Conservation (phyloP, 2,797 vertebrate genomes). For the Neosilurus hyrtlii region DNA sequence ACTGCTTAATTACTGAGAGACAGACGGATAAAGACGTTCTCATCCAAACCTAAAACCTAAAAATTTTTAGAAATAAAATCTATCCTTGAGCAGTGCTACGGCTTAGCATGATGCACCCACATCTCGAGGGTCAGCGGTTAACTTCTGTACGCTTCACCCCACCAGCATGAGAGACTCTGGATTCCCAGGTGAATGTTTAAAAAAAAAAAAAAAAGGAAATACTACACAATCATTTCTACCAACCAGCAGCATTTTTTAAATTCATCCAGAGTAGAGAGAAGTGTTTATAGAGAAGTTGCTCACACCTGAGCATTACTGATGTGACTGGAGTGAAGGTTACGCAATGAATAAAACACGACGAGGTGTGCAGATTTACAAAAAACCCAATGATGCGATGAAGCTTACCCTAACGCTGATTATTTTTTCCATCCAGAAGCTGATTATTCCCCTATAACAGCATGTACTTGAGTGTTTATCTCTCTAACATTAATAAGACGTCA, state of each 20-base stretch:
- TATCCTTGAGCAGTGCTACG: too few species aligned
- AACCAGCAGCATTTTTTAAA: background rate
- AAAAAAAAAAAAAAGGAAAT: background rate
- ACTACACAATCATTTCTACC: background rate
- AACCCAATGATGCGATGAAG: background rate
- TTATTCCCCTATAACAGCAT: background rate
- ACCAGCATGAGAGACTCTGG: background rate
- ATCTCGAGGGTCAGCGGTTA: background rate
- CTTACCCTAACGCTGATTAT: background rate
- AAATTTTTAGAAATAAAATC: too few species aligned
- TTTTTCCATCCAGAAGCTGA: background rate
- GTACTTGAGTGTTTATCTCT: background rate
- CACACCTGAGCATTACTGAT: background rate
- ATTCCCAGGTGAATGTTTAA: background rate
- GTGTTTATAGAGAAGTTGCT: background rate
- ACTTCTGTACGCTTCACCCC: background rate
- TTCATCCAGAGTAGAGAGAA: background rate
- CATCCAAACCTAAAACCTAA: background rate
- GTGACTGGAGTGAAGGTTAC: background rate
- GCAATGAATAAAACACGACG: background rate
- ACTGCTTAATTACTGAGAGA: background rate
- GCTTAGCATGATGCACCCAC: background rate
- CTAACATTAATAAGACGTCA: background rate
- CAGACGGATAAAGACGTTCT: background rate
- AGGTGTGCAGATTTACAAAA: background rate